These are phyloP conservation scores for Conomelus anceps DNA, from an alignment of 2,888 invertebrate species.

Conservation along the genomic window DNA sequence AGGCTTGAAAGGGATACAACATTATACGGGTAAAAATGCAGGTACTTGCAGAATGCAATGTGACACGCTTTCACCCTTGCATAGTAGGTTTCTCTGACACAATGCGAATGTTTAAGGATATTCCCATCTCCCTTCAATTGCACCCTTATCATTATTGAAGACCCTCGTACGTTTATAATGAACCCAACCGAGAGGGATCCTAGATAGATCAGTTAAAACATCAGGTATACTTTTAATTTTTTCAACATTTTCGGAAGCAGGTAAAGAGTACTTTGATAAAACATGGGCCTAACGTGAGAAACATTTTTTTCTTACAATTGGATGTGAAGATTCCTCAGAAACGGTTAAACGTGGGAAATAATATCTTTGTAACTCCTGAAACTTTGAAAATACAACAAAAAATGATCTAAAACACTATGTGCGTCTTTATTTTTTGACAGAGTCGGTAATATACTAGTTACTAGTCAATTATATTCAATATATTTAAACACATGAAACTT, in stretches of 20 bases:
- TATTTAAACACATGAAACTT: no score
- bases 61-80: neutral
- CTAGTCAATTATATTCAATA: no score
- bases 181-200: neutral
- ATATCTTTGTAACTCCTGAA: no score
- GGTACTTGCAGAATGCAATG: neutral
- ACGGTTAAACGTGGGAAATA: neutral
- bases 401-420: no score
- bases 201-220: neutral
- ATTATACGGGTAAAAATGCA: neutral
- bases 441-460: no score
- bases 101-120: neutral
- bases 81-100: neutral
- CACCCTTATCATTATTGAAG: neutral
- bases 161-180: neutral
- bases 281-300: neutral
- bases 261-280: neutral
- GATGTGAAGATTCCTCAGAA: neutral
- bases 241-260: neutral
- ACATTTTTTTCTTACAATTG: neutral
- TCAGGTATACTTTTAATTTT: neutral
- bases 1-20: neutral
- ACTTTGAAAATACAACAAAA: no score
- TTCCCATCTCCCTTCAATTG: neutral
- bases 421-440: no score